Evolutionary conservation across 2,113 vertebrate species (phyloP), one percentile per base, ranked within the genome.

Genomic region (Platanista minor): DNA sequence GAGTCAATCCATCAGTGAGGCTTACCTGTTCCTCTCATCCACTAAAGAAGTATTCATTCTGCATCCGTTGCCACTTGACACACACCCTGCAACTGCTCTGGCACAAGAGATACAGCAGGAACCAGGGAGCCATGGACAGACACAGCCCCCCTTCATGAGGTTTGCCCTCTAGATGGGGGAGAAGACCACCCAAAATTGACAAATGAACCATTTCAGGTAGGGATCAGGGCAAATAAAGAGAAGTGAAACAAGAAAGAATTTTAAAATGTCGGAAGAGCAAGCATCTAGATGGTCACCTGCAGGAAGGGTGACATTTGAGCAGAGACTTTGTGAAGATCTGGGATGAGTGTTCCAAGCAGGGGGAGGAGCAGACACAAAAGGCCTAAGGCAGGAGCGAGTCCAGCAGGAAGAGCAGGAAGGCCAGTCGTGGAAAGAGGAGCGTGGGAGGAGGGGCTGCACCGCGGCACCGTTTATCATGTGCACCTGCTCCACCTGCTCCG

Each of bases 371-470:
- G 43, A 33, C 71, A 72, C 6, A 3, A 78, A 43, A 81, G 88
- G 13, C 39, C 54, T 41, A 18, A 7, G 27, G 61, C 33, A 29
- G 23, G 36, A 36, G 61, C 0, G 12, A 4, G 77, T 36, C 2
- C 13, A 52, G 15, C 62, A 29, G 9, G 74, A 72, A 49, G 33
- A 36, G 20, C 0, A 9, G 46, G 52, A 18, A n/a, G 36, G 11
- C 57, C 43, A 13, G 25, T 33, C 4, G 10, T 1, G 4, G 25
- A 49, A 10, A 36, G 33, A 27, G 6, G 14, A 3, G 15, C 0
- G 0, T 0, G 1, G 54, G 4, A 17, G 25, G 6, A 66, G 29
- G 41, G 29, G 6, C 54, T 2, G 3, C n/a, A 2, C 14, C 0
- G 2, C 0, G 11, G 13, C 31, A 4, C 41, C 12, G 5, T 4